phyloP scores from a whole-genome alignment of 2,888 invertebrate species.

The Caenorhabditis sp. region DNA sequence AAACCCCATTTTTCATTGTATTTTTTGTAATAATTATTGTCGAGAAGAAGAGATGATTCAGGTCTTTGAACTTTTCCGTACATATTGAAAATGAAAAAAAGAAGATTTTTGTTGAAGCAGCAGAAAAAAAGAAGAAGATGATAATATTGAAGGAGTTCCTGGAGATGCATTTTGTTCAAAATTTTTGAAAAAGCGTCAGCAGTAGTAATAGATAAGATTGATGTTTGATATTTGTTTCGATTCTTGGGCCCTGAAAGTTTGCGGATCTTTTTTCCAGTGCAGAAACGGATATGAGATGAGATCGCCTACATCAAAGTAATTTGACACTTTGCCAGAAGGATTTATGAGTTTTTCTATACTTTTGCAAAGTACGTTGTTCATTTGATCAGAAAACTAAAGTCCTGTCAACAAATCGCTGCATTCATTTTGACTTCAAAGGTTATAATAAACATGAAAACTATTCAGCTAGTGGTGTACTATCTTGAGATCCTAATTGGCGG shows the following conservation, averaged over 20 bases:
- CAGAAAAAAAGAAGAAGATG: neutral
- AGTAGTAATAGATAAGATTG: neutral
- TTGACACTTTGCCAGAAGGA: neutral
- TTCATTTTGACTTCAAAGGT: no score
- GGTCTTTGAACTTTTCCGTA: neutral
- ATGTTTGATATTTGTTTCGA: neutral
- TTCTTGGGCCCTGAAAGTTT: neutral
- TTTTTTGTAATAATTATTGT: neutral
- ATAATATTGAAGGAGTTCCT: neutral
- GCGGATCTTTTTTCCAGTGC: no score
- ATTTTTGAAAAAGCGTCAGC: neutral
- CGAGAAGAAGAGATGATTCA: neutral
- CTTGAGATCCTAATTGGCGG: no score
- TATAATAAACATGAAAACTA: no score
- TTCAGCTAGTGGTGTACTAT: no score
- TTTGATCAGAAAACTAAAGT: neutral
- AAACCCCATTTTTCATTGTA: neutral
- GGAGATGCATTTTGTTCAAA: neutral
- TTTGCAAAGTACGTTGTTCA: neutral
- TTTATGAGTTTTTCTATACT: neutral
- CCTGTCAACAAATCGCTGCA: neutral
- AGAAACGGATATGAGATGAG: no score
- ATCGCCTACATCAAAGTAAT: neutral
- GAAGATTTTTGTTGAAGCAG: neutral
- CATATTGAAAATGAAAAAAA: neutral